These are phyloP conservation scores for Anoura caudifer DNA, from an alignment of 2,113 vertebrate genomes.

Conservation along the genomic window DNA sequence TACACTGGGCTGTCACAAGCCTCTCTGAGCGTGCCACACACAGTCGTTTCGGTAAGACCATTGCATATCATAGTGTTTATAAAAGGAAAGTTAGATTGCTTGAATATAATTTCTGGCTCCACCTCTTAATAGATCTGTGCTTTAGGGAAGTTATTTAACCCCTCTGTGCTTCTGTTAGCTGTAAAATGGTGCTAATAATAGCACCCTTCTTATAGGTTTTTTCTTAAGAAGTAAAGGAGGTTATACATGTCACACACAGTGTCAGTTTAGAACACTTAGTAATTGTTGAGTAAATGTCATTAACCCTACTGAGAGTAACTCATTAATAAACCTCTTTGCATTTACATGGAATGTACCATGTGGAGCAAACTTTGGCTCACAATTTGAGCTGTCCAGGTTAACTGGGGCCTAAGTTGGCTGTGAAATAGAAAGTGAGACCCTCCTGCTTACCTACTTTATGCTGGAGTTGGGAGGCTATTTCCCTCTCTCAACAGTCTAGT, in stretches of 20 bases:
- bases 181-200: neutral
- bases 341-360: neutral
- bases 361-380: neutral
- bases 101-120: neutral
- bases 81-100: neutral
- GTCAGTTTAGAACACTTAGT: neutral
- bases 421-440: neutral
- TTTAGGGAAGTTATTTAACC: neutral
- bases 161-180: neutral
- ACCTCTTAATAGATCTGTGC: neutral
- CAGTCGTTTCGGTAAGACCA: neutral
- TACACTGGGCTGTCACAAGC: neutral
- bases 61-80: neutral
- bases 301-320: neutral
- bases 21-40: neutral
- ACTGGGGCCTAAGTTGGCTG: neutral
- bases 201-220: neutral
- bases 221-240: neutral
- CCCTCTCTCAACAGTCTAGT: slow-evolving; percentile 12
- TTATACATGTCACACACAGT: neutral
- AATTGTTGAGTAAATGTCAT: neutral
- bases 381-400: slow-evolving; percentile 28
- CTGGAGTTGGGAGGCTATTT: neutral
- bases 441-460: neutral
- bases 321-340: neutral